Base-by-base conservation (phyloP, 2,113 vertebrate genomes). In the Dasyprocta punctata region DNA sequence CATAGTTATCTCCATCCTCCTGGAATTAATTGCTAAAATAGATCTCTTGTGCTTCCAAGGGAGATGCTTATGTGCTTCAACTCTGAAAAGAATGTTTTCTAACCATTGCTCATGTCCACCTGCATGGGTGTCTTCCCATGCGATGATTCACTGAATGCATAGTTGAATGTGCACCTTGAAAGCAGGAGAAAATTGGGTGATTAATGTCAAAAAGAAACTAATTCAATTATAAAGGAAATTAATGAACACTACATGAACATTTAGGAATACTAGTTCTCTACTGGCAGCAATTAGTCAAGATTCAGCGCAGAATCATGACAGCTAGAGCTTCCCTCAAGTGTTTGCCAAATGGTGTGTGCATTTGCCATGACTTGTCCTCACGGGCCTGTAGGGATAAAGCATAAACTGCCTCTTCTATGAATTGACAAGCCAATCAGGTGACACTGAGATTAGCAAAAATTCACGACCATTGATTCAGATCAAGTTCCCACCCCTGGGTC, bases 351-450 rank as follows among this genome's bases (percentile, higher is more conserved):
- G 0, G 11, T 14, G 22, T 16, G 5, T 17, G 30, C 44, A 41
- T 33, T 49, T 26, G 33, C 8, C 11, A 30, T 65, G 30, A 78
- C 75, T 33, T 4, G 14, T 8, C 28, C 28, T 19, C 7, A 33
- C 8, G 3, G 7, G 3, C 9, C 47, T 0, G 1, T 52, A 47
- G 2, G 47, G 28, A 28, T 52, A 26, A 49, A 52, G 1, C 16
- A 36, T 52, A 16, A 80, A 19, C 47, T 52, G 11, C 7, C 77
- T 49, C 4, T 52, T 9, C 47, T 80, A 1, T 44, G 33, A 16
- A 30, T 49, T 30, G 24, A 3, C 17, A 14, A 77, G 75, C 1
- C 14, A 28, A 13, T 77, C 26, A 28, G 2, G 14, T 77, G 75
- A 77, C 12, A 30, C 5, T 49, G 75, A 77, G 75, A 1, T 28